These are phyloP conservation scores for Rhineura floridana DNA, from an alignment of 2,113 vertebrate species.

Conservation along the genomic window DNA sequence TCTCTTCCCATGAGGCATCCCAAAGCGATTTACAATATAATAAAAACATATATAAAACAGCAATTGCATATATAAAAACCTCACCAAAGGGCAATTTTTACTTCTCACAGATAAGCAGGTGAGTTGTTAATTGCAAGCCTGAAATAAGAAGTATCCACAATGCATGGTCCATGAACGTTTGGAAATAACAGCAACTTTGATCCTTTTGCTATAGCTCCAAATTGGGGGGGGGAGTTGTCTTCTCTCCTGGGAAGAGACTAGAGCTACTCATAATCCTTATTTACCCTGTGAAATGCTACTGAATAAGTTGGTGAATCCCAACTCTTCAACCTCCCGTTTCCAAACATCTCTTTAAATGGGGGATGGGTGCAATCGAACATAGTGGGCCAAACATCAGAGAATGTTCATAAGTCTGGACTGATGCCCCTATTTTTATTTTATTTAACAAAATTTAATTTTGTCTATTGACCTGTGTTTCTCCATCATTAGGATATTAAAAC, in stretches of 20 bases:
- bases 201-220: not conserved
- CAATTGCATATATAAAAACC: no score
- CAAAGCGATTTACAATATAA: no score
- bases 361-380: no score
- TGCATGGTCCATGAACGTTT: no score
- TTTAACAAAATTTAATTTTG: no score
- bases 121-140: not conserved
- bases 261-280: not conserved
- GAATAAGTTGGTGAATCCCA: not conserved
- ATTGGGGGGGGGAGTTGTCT: not conserved
- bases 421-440: no score
- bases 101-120: no score
- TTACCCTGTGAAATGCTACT: not conserved
- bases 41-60: no score
- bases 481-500: not conserved
- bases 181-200: not conserved
- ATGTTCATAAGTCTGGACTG: not conserved
- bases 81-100: no score
- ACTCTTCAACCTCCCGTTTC: not conserved
- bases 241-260: not conserved
- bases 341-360: not conserved
- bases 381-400: not conserved
- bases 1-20: no score
- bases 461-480: no score
- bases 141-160: no score